phyloP scores from a whole-genome alignment of 2,113 vertebrate species.

The Hyla sarda region DNA sequence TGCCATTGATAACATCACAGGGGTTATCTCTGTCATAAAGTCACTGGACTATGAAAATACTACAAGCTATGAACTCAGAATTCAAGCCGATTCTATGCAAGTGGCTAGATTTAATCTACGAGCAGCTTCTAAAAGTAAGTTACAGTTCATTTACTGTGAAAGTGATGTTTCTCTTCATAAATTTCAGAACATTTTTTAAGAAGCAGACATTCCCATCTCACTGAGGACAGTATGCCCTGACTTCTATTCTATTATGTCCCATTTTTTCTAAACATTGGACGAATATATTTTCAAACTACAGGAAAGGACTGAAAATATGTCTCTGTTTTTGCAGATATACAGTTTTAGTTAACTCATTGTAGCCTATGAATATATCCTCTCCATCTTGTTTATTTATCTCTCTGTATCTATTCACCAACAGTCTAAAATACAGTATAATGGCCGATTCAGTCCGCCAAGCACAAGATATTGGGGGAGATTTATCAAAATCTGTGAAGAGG shows the following conservation, averaged over 20 bases:
- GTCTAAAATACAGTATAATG: not conserved
- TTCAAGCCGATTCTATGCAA: constrained; percentile 87
- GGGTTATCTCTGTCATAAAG: constrained; percentile 80
- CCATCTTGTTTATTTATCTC: not conserved
- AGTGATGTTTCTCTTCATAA: constrained; percentile 54
- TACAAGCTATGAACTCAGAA: constrained; percentile 80
- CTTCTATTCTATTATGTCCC: not conserved
- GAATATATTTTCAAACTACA: constrained; percentile 24
- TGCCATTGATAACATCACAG: constrained; percentile 83
- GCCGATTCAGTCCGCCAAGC: not conserved
- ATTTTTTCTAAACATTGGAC: not conserved
- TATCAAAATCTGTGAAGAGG: too few relatives aligned
- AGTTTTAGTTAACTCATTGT: constrained; percentile 1
- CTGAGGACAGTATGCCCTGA: constrained; percentile 39
- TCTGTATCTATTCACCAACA: not conserved
- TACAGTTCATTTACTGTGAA: constrained; percentile 43
- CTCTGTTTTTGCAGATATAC: constrained; percentile 14
- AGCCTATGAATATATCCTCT: constrained; percentile 7
- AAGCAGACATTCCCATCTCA: constrained; percentile 8
- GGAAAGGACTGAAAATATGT: not conserved
- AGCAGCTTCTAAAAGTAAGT: constrained; percentile 90
- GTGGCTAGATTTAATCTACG: constrained; percentile 83
- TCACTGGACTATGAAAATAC: constrained; percentile 84
- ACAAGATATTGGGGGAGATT: too few relatives aligned
- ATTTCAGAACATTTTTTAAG: constrained; percentile 37